Evolutionary conservation across 2,888 invertebrate genomes (phyloP).

Genomic region (Caenorhabditis sp.): DNA sequence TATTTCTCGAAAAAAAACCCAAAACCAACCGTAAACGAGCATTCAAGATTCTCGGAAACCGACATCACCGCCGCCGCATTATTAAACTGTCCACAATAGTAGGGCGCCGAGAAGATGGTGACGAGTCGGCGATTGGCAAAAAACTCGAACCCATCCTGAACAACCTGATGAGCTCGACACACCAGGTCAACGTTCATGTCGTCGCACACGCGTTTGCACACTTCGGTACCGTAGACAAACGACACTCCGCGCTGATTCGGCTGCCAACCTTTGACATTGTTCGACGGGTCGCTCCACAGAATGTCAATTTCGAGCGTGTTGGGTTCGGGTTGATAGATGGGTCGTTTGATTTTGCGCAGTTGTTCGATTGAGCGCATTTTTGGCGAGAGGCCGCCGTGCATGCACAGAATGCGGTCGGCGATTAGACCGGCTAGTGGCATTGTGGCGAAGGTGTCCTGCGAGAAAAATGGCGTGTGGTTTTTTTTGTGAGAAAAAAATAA

Average conservation of each 20-base stretch:
- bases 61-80: constrained; percentile 63
- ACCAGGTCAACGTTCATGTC: constrained; percentile 55
- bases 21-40: constrained; percentile 55
- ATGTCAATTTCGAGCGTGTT: constrained; percentile 72
- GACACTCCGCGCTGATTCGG: constrained; percentile 73
- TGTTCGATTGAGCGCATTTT: constrained; percentile 46
- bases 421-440: constrained; percentile 60
- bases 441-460: constrained; percentile 50
- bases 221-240: constrained; percentile 75
- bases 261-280: constrained; percentile 41
- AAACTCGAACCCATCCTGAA: constrained; percentile 76
- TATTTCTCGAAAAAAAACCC: background rate
- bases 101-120: constrained; percentile 54
- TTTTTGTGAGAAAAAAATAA: no score
- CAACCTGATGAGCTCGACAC: constrained; percentile 71
- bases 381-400: constrained; percentile 62
- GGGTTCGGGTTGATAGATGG: constrained; percentile 61
- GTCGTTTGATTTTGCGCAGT: constrained; percentile 34
- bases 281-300: constrained; percentile 71
- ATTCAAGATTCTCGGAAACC: constrained; percentile 49
- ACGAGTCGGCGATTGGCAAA: constrained; percentile 70
- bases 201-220: constrained; percentile 69
- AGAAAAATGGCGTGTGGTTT: no score
- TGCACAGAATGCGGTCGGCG: constrained; percentile 54
- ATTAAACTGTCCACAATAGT: constrained; percentile 60